Evolutionary conservation across 1,140 invertebrate species (phyloP), one percentile per base, ranked within the genome.

Genomic region (Globodera ellingtonae): DNA sequence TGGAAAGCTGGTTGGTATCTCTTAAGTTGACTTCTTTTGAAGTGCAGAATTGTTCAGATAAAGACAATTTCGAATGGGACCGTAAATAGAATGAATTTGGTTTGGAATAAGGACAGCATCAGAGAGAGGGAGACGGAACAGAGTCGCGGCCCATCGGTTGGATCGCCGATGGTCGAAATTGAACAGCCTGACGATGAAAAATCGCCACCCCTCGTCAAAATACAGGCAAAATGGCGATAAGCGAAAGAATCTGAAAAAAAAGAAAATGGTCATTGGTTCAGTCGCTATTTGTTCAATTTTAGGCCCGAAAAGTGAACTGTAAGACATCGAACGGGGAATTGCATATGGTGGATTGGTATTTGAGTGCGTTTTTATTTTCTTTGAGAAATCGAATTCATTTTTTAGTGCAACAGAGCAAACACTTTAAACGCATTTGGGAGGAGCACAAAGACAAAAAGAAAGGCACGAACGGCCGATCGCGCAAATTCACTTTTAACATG

Each of bases 241-340:
- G 52, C 52, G 35, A 35, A 35, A 35, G 2, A 35, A 35, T 35
- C 0, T 35, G 0, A 2, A 35, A 35, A 35, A 35, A 35, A 35
- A 35, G 35, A 35, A 35, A 35, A 3, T 35, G 35, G 35, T 0
- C 35, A 35, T 35, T 35, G 35, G 35, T 35, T 35, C 35, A 35
- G 35, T 35, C 35, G 59, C 59, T 65, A 65, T 65, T 65, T 65
- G 21, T 70, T 70, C 7, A 7, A 70, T 44, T 70, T 70, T 18
- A 70, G 67, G 67, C 67, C 67, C 67, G 67, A 70, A 70, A 70
- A 18, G 67, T 70, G 67, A 70, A 70, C 24, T 70, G 67, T 18
- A 70, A 70, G n/a, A 70, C 35, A 35, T 35, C 46, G 24, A n/a
- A 70, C 6, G 67, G 67, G 13, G 9, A 70, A 47, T 47, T 70